These are phyloP conservation scores for Pseudopipra pipra DNA, from an alignment of 2,113 vertebrate genomes.

Conservation along the genomic window DNA sequence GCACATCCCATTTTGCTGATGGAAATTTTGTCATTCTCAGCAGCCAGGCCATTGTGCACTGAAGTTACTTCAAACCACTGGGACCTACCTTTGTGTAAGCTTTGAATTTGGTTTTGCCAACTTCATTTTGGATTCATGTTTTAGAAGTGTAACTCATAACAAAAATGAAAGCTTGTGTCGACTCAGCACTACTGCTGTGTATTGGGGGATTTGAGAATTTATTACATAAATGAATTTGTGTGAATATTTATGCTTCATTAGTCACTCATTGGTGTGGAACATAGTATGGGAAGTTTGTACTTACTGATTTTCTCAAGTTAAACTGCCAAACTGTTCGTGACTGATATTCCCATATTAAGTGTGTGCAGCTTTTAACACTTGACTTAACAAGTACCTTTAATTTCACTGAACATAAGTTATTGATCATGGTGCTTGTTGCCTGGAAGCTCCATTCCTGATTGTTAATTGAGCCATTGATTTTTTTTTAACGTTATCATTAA, in stretches of 20 bases:
- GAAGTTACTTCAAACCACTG: not conserved
- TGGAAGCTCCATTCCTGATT: slow-evolving; percentile 74
- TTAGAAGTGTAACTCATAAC: not conserved
- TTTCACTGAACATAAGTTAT: slow-evolving; percentile 79
- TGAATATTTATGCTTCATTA: slow-evolving; percentile 67
- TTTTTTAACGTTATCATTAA: slow-evolving; percentile 64
- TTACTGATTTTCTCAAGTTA: slow-evolving; percentile 62
- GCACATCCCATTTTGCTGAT: not conserved
- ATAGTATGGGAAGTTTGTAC: slow-evolving; percentile 57
- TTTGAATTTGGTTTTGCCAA: not conserved
- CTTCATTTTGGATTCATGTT: not conserved
- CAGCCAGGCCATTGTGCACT: not conserved
- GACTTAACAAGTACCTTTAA: slow-evolving; percentile 80
- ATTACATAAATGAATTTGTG: slow-evolving; percentile 53
- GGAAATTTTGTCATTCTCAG: not conserved
- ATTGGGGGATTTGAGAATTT: slow-evolving; percentile 43
- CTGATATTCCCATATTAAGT: slow-evolving; percentile 58
- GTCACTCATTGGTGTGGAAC: slow-evolving; percentile 58
- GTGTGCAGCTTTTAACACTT: slow-evolving; percentile 75
- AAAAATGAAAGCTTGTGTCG: not conserved
- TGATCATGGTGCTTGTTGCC: slow-evolving; percentile 73
- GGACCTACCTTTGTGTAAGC: not conserved
- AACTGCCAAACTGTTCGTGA: slow-evolving; percentile 54
- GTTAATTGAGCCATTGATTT: slow-evolving; percentile 81
- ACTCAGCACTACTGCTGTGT: slow-evolving; percentile 16